Evolutionary conservation across 2,113 vertebrate genomes (phyloP).

Genomic region (Dissostichus mawsoni): DNA sequence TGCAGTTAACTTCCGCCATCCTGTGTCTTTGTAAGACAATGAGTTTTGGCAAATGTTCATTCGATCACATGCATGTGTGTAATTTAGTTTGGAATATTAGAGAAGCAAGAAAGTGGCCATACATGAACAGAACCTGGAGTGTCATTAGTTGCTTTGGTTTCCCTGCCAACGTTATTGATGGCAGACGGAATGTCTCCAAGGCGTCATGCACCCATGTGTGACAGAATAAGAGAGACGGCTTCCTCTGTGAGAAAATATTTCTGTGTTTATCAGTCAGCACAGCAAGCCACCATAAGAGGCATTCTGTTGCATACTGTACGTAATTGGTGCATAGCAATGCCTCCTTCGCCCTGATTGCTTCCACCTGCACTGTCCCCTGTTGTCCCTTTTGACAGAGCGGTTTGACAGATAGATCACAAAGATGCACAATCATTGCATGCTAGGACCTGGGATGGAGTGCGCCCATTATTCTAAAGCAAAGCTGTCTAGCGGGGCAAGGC

Average conservation of each 20-base stretch:
- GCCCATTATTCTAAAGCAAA: conserved; percentile 86
- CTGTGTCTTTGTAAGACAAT: neutral
- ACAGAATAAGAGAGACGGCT: conserved; percentile 48
- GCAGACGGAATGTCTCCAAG: conserved; percentile 68
- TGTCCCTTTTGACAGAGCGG: conserved; percentile 74
- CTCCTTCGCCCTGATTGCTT: conserved; percentile 56
- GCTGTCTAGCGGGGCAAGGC: conserved; percentile 78
- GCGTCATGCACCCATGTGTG: conserved; percentile 63
- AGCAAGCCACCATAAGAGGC: conserved; percentile 62
- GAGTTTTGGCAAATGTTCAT: conserved; percentile 14
- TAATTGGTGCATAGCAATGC: conserved; percentile 54
- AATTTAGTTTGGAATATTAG: conserved; percentile 40
- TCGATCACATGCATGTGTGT: conserved; percentile 7
- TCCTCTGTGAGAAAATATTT: conserved; percentile 62
- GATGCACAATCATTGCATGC: conserved; percentile 80
- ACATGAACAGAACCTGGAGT: conserved; percentile 60
- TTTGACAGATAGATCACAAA: conserved; percentile 81
- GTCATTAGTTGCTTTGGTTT: conserved; percentile 58
- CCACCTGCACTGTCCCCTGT: conserved; percentile 69
- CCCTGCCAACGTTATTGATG: conserved; percentile 73
- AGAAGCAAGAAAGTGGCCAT: conserved; percentile 10
- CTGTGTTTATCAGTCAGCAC: conserved; percentile 68
- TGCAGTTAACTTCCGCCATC: neutral
- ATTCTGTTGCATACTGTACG: conserved; percentile 60
- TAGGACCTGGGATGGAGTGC: conserved; percentile 74